phyloP scores from a whole-genome alignment of 2,797 vertebrate species.

The Stomatorhinus walkeri region DNA sequence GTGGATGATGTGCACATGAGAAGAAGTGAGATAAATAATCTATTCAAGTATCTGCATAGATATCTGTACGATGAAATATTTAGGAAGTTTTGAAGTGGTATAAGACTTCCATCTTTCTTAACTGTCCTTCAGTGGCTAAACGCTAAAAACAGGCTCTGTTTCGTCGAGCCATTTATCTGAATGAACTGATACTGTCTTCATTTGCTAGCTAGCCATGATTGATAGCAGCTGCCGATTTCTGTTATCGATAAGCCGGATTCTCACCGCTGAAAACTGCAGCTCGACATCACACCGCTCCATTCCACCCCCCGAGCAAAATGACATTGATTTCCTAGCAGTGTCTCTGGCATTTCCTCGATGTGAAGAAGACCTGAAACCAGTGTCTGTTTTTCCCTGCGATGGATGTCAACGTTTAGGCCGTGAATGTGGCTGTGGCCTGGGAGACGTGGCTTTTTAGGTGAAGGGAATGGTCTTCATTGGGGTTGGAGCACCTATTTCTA shows the following conservation, averaged over 20 bases:
- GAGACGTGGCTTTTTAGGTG: not conserved
- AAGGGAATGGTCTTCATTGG: not conserved
- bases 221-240: not conserved
- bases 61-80: not conserved
- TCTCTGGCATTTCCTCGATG: not conserved
- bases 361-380: not conserved
- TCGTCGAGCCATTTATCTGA: not conserved
- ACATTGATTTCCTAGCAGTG: not conserved
- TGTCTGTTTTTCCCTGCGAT: not conserved
- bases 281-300: not conserved
- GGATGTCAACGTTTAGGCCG: not conserved
- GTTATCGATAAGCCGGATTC: not conserved
- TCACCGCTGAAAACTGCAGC: not conserved
- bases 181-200: not conserved
- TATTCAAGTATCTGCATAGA: not conserved
- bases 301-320: not conserved
- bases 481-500: not conserved
- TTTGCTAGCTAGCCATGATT: not conserved
- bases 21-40: not conserved
- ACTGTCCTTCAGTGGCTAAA: not conserved
- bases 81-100: not conserved
- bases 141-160: not conserved
- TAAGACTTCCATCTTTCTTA: not conserved
- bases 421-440: not conserved
- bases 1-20: not conserved